Conservation (phyloP, 2,888 invertebrate genomes). For the Steinernema carpocapsae region DNA sequence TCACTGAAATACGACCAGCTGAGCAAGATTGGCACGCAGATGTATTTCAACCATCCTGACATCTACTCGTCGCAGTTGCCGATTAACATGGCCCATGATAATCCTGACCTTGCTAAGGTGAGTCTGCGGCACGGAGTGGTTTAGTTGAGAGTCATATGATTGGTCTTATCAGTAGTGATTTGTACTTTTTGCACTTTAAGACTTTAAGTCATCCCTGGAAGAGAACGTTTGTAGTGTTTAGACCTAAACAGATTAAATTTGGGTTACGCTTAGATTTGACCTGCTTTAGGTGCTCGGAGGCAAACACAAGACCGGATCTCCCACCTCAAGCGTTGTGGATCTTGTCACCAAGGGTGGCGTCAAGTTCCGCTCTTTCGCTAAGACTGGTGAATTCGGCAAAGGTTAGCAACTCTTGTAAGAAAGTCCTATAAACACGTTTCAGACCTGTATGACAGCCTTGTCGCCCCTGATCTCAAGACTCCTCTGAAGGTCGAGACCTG, state of each 20-base stretch:
- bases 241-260: too few relatives aligned
- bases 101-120: conserved; percentile 73
- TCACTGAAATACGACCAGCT: conserved; percentile 77
- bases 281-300: conserved; percentile 49
- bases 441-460: conserved; percentile 82
- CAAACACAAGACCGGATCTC: conserved; percentile 48
- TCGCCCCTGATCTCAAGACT: conserved; percentile 78
- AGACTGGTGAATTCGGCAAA: conserved; percentile 79
- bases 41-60: conserved; percentile 82
- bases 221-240: too few relatives aligned
- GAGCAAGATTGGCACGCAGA: conserved; percentile 77
- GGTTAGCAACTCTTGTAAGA: conserved; percentile 69
- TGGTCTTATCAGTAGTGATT: background rate
- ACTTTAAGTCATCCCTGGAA: too few relatives aligned
- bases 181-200: background rate
- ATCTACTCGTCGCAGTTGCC: conserved; percentile 79
- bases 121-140: background rate
- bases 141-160: background rate
- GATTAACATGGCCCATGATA: conserved; percentile 72
- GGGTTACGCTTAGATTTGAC: too few relatives aligned
- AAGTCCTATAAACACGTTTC: too few relatives aligned
- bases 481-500: conserved; percentile 84
- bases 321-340: conserved; percentile 45
- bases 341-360: conserved; percentile 73
- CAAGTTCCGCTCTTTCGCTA: conserved; percentile 82